Conservation (phyloP, 92 coral and sea anemone species). For the Porites divaricata region DNA sequence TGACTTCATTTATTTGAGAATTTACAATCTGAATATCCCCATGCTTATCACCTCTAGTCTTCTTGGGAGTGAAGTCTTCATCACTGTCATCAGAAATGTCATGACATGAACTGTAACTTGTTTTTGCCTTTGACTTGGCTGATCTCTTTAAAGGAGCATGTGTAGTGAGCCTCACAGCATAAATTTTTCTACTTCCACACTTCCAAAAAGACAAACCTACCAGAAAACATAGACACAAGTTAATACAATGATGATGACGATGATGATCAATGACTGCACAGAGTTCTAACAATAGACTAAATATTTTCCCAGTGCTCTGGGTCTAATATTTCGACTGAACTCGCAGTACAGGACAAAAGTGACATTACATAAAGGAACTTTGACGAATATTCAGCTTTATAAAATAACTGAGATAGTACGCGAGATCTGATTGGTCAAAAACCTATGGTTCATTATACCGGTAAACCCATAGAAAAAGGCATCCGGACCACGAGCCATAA, state of each 20-base stretch:
- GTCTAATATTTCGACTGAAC: too few relatives aligned
- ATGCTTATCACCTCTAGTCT: constrained; percentile 31
- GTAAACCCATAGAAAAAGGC: too few relatives aligned
- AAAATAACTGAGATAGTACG: too few relatives aligned
- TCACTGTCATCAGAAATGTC: constrained; percentile 57
- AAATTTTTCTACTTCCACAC: constrained; percentile 62
- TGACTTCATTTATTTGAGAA: constrained; percentile 48
- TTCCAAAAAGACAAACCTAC: constrained; percentile 66
- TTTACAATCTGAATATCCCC: constrained; percentile 32
- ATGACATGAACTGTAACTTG: constrained; percentile 1
- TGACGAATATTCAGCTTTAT: too few relatives aligned
- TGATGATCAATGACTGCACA: background rate
- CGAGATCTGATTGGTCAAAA: too few relatives aligned
- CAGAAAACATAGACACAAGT: background rate
- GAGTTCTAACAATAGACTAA: background rate
- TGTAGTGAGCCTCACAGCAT: constrained; percentile 44
- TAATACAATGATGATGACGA: background rate
- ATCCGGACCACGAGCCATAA: too few relatives aligned
- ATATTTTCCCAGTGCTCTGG: too few relatives aligned
- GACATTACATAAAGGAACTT: too few relatives aligned
- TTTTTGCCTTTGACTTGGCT: constrained; percentile 53
- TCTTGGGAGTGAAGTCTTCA: constrained; percentile 60
- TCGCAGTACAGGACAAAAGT: too few relatives aligned
- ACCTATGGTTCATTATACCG: too few relatives aligned
- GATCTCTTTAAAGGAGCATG: constrained; percentile 25